Conservation (phyloP, 2,113 vertebrate genomes). For the Ceuthmochares aereus region DNA sequence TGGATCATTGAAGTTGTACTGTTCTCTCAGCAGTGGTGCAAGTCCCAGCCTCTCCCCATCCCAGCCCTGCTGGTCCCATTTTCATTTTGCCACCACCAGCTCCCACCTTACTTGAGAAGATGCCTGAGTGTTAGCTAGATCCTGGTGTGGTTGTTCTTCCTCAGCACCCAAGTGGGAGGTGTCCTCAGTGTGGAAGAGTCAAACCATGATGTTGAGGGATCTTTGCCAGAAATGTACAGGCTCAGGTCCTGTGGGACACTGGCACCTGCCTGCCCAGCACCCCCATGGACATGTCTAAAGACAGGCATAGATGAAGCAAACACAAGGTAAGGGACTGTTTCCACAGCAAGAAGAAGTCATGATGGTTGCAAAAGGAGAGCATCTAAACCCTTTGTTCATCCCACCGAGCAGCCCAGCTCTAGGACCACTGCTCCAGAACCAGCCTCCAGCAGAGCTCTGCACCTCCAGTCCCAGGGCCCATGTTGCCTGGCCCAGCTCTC, state of each 20-base stretch:
- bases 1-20: not conserved
- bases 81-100: not conserved
- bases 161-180: not conserved
- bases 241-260: accelerated
- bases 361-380: not conserved
- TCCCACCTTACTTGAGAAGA: not conserved
- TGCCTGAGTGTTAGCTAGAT: not conserved
- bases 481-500: not conserved
- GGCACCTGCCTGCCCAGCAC: not conserved
- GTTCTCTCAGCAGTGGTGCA: not conserved
- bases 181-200: not conserved
- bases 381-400: not conserved
- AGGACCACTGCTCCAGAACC: not conserved
- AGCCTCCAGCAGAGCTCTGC: not conserved
- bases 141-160: not conserved
- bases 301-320: not conserved
- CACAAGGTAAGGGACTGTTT: not conserved
- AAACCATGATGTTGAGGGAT: not conserved
- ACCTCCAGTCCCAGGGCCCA: not conserved
- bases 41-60: not conserved
- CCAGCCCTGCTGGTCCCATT: not conserved
- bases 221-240: not conserved
- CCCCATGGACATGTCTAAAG: not conserved
- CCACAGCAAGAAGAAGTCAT: not conserved
- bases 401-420: not conserved